Evolutionary conservation across 2,113 vertebrate species (phyloP).

Genomic region (Chloropsis cyanopogon): DNA sequence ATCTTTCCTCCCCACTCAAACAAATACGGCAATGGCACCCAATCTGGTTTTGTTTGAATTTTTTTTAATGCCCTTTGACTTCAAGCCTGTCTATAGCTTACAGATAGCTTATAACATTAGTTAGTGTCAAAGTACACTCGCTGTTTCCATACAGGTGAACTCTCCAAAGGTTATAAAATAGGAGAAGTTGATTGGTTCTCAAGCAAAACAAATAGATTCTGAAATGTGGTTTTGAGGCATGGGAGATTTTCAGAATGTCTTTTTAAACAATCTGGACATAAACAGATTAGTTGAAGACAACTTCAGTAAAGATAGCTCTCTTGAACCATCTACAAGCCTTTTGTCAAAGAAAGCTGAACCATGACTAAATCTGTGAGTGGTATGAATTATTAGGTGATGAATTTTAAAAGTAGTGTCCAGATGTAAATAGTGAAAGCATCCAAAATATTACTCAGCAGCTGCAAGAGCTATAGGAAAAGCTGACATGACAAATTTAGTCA

Average conservation of each 20-base stretch:
- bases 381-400: conserved; percentile 74
- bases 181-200: not conserved
- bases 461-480: conserved; percentile 70
- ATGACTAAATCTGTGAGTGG: conserved; percentile 60
- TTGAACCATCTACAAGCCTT: conserved; percentile 25
- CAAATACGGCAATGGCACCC: not conserved
- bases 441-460: conserved; percentile 78
- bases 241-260: not conserved
- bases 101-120: not conserved
- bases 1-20: not conserved
- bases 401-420: conserved; percentile 75
- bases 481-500: conserved; percentile 74
- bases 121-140: not conserved
- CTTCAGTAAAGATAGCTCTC: conserved; percentile 29
- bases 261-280: not conserved
- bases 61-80: not conserved
- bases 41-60: not conserved
- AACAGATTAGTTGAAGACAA: conserved; percentile 22
- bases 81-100: not conserved
- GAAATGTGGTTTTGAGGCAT: not conserved
- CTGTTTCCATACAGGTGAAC: not conserved
- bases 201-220: not conserved
- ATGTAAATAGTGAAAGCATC: conserved; percentile 72
- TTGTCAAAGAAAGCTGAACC: conserved; percentile 64
- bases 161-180: not conserved